phyloP scores from a whole-genome alignment of 2,888 invertebrate genomes.

The Ophion slaviceki region DNA sequence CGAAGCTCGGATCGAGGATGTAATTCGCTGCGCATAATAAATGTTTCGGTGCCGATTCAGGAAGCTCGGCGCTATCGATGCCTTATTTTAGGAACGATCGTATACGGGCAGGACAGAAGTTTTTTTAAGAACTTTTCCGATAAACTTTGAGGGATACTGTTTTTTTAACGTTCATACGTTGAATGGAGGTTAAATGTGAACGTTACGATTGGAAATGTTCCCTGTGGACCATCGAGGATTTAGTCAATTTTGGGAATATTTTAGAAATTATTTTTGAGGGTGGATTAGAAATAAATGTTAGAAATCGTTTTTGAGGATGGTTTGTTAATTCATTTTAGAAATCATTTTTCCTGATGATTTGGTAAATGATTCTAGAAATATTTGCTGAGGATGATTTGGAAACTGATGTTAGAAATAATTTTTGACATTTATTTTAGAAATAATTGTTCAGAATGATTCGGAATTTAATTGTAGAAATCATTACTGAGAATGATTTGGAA shows the following conservation, averaged over 20 bases:
- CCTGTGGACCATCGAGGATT: too few species aligned
- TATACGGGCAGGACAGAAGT: too few species aligned
- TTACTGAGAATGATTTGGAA: not conserved
- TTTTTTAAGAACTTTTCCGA: too few species aligned
- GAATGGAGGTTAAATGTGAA: too few species aligned
- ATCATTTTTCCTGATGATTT: not conserved
- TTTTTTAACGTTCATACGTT: too few species aligned
- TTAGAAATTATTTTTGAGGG: not conserved
- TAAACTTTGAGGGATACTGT: too few species aligned
- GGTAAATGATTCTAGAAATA: not conserved
- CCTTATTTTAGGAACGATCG: too few species aligned
- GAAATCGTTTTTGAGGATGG: not conserved
- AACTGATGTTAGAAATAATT: not conserved
- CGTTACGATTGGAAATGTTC: too few species aligned
- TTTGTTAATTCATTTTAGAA: not conserved
- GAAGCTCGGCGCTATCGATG: too few species aligned
- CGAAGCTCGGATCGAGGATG: too few species aligned
- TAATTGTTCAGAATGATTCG: not conserved
- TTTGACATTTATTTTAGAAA: not conserved
- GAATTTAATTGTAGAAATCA: not conserved
- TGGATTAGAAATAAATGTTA: not conserved
- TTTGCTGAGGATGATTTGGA: not conserved
- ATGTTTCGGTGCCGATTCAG: too few species aligned
- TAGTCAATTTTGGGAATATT: not conserved
- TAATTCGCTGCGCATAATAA: too few species aligned